phyloP scores from a whole-genome alignment of 2,888 invertebrate genomes.

The Galeruca laticollis region DNA sequence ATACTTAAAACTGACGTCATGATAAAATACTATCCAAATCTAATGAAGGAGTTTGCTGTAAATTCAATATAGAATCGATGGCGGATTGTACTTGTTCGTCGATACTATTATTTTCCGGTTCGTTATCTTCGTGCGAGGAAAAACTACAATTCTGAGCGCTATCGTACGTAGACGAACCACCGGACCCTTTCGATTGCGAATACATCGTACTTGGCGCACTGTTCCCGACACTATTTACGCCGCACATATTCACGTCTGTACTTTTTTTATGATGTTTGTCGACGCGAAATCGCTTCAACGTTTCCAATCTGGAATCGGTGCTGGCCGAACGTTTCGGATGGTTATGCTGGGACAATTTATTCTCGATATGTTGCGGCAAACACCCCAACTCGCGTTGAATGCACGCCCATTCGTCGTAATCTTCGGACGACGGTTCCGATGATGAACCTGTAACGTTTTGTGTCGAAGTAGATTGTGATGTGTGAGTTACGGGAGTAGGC shows the following conservation, averaged over 20 bases:
- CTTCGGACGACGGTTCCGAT: constrained; percentile 48
- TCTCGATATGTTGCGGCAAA: constrained; percentile 59
- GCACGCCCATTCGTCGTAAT: constrained; percentile 77
- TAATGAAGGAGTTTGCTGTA: constrained; percentile 67
- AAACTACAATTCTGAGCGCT: constrained; percentile 45
- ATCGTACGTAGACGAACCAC: constrained; percentile 36
- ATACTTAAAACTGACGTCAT: constrained; percentile 62
- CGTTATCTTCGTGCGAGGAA: constrained; percentile 53
- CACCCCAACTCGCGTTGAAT: constrained; percentile 75
- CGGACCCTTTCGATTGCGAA: constrained; percentile 37
- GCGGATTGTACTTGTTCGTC: constrained; percentile 84
- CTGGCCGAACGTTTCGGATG: constrained; percentile 60
- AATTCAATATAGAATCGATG: constrained; percentile 82
- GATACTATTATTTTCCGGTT: constrained; percentile 71
- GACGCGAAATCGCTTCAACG: constrained; percentile 65
- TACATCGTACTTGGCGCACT: constrained; percentile 44
- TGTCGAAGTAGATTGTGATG: constrained; percentile 1
- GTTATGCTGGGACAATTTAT: constrained; percentile 28
- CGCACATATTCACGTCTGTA: constrained; percentile 46
- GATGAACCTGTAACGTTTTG: constrained; percentile 7
- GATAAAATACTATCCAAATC: constrained; percentile 67
- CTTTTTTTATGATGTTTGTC: constrained; percentile 61
- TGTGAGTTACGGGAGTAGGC: constrained; percentile 2
- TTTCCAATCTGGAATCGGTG: constrained; percentile 63
- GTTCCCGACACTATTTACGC: constrained; percentile 49